A percentile compares a stretch with the other conserved stretches of the same genome.
Evolutionary conservation across 2,113 vertebrate species (phyloP).

Genomic region (Sebastes schlegelii): DNA sequence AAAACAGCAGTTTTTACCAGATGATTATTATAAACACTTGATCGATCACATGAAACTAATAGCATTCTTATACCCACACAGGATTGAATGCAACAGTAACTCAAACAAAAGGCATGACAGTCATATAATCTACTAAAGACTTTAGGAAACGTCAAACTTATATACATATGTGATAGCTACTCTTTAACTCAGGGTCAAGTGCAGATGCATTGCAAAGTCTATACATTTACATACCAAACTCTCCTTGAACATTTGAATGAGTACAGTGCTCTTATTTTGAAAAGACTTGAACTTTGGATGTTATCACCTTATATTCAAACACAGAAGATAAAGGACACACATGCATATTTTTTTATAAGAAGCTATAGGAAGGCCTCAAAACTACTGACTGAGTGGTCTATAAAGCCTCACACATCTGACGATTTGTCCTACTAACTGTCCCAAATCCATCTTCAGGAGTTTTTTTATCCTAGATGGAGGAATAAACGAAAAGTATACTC

Average conservation of each 20-base stretch:
- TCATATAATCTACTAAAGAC: not conserved
- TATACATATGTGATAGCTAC: too few relatives aligned
- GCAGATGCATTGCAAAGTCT: not conserved
- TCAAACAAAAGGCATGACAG: not conserved
- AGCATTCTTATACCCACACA: not conserved
- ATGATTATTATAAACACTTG: not conserved
- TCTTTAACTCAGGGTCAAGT: not conserved
- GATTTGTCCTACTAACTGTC: not conserved
- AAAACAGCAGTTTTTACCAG: not conserved
- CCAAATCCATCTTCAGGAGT: not conserved
- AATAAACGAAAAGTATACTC: conserved; percentile 63
- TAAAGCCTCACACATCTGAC: not conserved
- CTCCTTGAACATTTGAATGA: not conserved
- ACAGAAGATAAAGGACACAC: not conserved
- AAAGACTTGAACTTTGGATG: not conserved
- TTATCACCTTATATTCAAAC: not conserved
- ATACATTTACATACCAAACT: not conserved
- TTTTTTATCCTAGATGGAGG: not conserved
- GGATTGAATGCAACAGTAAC: not conserved
- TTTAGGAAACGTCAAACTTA: not conserved
- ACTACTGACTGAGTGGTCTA: not conserved
- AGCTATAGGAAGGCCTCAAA: not conserved
- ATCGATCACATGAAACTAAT: not conserved
- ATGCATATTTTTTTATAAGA: not conserved
- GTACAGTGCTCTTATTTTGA: not conserved